Base-by-base conservation (phyloP, 2,888 invertebrate species). In the Cerastis rubricosa region DNA sequence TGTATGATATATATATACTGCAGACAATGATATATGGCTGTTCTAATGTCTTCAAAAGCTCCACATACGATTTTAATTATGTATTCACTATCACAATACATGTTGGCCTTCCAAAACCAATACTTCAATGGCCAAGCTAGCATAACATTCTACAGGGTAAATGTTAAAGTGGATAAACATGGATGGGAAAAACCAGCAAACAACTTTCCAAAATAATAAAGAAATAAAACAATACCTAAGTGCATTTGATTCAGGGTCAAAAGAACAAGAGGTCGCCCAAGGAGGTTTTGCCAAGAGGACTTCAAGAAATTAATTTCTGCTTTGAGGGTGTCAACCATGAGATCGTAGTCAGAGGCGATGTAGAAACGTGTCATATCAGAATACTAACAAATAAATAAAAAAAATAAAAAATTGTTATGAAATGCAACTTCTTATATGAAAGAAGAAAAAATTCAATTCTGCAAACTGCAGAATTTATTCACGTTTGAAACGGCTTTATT, bases 361-460 rank as follows among this genome's bases (percentile, higher is more conserved):
- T 99, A 99, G 98, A 99, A 99, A 95, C 99, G 98, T 94, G 98
- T 98, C 97, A 98, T 98, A 97, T 99, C 99, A 97, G 99, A 99
- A 97, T 99, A 99, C 99, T 99, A 93, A 68, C 74, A 77, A 95
- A 95, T 89, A 82, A 95, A 95, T 89, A 85, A 91, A 90, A 73
- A n/a, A 91, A 76, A 89, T 89, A 89, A 89, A 83, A 86, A 79
- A 75, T 87, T 76, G 64, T 76, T 71, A 71, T 57, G 65, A 63
- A 84, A 80, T 29, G 17, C 1, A 57, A 45, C 9, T 17, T 25
- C n/a, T 35, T 47, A 22, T 4, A 19, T 2, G 40, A 61, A 54
- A 81, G 71, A 78, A 77, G 25, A 69, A 54, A 47, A 78, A 43
- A 8, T 71, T n/a, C 19, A 49, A 29, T 49, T 80, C 14, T 69